Evolutionary conservation across 2,113 vertebrate genomes (phyloP).

Genomic region (Campylomormyrus tamandua): DNA sequence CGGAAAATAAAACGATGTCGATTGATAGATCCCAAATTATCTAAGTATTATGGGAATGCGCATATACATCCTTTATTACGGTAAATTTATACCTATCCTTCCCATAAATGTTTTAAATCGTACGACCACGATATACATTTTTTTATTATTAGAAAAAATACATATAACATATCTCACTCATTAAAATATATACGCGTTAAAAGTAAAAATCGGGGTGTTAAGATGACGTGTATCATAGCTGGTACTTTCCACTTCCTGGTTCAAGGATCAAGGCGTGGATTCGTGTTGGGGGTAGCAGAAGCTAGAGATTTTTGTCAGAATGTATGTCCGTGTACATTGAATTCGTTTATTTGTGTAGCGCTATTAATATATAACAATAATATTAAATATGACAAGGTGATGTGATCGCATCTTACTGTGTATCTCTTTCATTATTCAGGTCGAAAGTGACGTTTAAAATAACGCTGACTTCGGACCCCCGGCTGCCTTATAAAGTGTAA

Average conservation of each 20-base stretch:
- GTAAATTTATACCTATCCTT: not conserved
- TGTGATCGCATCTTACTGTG: not conserved
- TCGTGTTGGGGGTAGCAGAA: not conserved
- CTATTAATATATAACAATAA: not conserved
- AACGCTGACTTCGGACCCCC: conserved; percentile 68
- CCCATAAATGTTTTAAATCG: not conserved
- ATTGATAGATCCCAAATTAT: not conserved
- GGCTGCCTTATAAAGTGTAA: conserved; percentile 71
- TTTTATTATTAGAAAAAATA: not conserved
- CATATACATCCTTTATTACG: not conserved
- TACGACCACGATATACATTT: not conserved
- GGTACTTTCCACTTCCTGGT: conserved; percentile 23
- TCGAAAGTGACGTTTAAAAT: conserved; percentile 76
- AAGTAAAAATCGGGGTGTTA: not conserved
- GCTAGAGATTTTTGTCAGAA: not conserved
- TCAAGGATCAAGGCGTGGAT: not conserved
- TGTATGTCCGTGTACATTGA: conserved; percentile 11
- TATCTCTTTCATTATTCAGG: conserved; percentile 39
- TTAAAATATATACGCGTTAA: not conserved
- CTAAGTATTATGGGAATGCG: not conserved
- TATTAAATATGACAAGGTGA: not conserved
- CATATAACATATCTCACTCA: not conserved
- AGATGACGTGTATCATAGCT: conserved; percentile 15
- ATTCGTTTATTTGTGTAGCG: not conserved
- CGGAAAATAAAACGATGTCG: not conserved